Conservation (phyloP, 1,140 invertebrate genomes). For the Formica exsecta region DNA sequence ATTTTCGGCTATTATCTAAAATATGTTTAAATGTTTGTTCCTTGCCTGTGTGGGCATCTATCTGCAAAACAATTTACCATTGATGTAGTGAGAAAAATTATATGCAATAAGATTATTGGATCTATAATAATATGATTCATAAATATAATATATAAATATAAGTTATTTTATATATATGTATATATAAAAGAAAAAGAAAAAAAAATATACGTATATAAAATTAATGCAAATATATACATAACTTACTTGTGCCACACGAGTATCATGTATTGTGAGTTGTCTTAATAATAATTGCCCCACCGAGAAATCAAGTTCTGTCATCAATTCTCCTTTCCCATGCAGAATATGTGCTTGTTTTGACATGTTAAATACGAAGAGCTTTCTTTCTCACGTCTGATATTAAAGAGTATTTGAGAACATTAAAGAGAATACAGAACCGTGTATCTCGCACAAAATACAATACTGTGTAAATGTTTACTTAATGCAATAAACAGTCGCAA, state of each 20-base stretch:
- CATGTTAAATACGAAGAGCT: slow-evolving; percentile 50
- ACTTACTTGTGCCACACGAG: slow-evolving; percentile 73
- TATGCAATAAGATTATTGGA: no score
- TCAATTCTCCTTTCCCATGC: slow-evolving; percentile 55
- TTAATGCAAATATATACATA: neutral
- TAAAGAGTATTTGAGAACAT: neutral
- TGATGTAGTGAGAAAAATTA: neutral
- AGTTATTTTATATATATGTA: neutral
- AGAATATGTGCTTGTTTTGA: slow-evolving; percentile 67
- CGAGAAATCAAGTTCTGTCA: slow-evolving; percentile 39
- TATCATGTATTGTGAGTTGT: slow-evolving; percentile 64
- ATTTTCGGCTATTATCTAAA: slow-evolving; percentile 82
- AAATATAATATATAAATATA: neutral
- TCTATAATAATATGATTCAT: neutral
- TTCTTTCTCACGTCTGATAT: neutral
- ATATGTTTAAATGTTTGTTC: slow-evolving; percentile 85
- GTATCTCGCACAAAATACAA: no score
- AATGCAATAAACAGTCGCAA: no score
- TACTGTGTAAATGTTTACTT: neutral
- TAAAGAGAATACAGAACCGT: neutral
- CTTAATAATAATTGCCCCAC: slow-evolving; percentile 72
- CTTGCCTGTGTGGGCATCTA: slow-evolving; percentile 85
- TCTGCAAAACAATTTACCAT: slow-evolving; percentile 77
- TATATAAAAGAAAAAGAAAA: no score
- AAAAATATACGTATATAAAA: neutral